These are phyloP conservation scores for Sinocyclocheilus grahami DNA, from an alignment of 2,113 vertebrate genomes.

Conservation along the genomic window DNA sequence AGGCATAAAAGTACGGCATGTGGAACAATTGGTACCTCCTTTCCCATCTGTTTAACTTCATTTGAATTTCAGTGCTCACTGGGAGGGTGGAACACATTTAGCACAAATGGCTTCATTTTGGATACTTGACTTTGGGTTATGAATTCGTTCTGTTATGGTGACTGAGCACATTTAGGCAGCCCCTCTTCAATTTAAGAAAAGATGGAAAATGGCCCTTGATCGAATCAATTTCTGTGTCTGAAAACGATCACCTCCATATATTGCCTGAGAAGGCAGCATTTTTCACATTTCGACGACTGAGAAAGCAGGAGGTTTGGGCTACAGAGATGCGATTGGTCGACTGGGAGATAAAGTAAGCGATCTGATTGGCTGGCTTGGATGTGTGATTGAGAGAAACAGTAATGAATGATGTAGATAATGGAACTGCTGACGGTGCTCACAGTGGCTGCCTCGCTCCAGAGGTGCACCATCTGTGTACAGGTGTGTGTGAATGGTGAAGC, in stretches of 20 bases:
- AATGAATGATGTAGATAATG: conserved; percentile 28
- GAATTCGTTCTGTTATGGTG: conserved; percentile 71
- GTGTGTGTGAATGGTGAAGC: conserved; percentile 20
- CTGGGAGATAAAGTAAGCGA: background rate
- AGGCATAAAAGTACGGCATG: conserved; percentile 69
- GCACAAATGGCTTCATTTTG: conserved; percentile 70
- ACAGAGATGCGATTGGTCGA: background rate
- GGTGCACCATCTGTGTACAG: conserved; percentile 40
- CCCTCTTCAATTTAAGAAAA: conserved; percentile 25
- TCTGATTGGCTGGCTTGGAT: conserved; percentile 26
- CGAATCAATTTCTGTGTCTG: conserved; percentile 63
- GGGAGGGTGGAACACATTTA: conserved; percentile 60
- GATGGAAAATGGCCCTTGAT: conserved; percentile 63
- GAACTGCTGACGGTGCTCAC: conserved; percentile 23
- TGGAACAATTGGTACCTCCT: conserved; percentile 75
- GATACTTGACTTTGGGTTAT: conserved; percentile 72
- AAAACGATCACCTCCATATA: background rate
- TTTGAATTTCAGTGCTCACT: conserved; percentile 74
- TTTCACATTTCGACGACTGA: background rate
- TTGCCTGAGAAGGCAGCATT: background rate
- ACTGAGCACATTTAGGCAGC: conserved; percentile 72
- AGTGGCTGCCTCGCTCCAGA: conserved; percentile 34
- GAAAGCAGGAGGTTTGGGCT: background rate
- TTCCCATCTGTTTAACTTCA: conserved; percentile 78
- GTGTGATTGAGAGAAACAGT: conserved; percentile 30